Evolutionary conservation across 1,140 invertebrate genomes (phyloP).

Genomic region (Zaprionus africanus): DNA sequence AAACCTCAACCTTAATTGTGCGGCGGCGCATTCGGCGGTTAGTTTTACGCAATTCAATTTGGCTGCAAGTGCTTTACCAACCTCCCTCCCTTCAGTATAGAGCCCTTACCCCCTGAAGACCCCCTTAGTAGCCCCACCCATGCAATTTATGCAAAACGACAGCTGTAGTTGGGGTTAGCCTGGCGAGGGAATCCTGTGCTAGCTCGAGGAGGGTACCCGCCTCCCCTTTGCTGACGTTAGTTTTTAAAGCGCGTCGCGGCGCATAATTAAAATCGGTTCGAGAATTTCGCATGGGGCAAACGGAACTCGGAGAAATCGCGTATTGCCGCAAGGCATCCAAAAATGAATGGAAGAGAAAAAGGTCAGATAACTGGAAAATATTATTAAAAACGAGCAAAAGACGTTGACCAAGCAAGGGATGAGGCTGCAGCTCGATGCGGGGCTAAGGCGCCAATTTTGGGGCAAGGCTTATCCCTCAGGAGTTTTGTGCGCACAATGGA

Average conservation of each 20-base stretch:
- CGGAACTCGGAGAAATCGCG: constrained; percentile 8
- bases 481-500: constrained; percentile 51
- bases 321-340: constrained; percentile 47
- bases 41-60: constrained; percentile 81
- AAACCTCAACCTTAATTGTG: constrained; percentile 82
- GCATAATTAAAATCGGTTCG: constrained; percentile 58
- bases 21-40: constrained; percentile 78
- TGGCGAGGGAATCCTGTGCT: background rate
- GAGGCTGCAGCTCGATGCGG: constrained; percentile 18
- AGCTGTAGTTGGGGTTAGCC: constrained; percentile 15
- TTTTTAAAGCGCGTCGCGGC: constrained; percentile 44
- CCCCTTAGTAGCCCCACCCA: background rate
- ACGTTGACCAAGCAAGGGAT: constrained; percentile 26
- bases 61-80: constrained; percentile 59
- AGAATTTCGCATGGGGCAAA: background rate
- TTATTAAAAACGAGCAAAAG: constrained; percentile 78
- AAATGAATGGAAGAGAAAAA: constrained; percentile 63
- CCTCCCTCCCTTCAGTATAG: background rate
- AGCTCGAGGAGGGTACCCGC: background rate
- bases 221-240: background rate
- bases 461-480: constrained; percentile 61
- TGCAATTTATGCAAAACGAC: constrained; percentile 64
- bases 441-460: constrained; percentile 44
- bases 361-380: constrained; percentile 82
- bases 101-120: background rate